Evolutionary conservation across 2,797 vertebrate genomes (phyloP).

Genomic region (Oreochromis grahami): DNA sequence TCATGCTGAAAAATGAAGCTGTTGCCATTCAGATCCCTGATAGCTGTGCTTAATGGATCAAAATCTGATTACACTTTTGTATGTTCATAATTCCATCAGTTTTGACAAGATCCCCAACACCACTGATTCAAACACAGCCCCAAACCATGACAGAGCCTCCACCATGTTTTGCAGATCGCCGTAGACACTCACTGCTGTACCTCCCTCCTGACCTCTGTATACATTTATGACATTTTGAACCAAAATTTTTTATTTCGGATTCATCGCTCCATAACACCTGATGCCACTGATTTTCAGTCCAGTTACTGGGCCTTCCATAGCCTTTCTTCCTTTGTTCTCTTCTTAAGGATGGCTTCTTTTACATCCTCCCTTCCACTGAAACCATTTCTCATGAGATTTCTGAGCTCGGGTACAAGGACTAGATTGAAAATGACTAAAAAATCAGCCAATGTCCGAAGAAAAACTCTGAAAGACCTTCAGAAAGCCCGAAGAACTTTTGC

Average conservation of each 20-base stretch:
- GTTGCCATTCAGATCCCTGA: background rate
- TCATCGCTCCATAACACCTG: background rate
- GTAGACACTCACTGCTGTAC: background rate
- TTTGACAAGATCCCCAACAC: background rate
- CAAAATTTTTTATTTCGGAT: background rate
- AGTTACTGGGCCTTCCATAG: background rate
- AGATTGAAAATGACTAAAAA: background rate
- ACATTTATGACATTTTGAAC: background rate
- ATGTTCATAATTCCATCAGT: background rate
- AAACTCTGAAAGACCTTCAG: background rate
- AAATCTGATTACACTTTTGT: background rate
- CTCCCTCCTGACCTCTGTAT: background rate
- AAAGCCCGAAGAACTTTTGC: background rate
- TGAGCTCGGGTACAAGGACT: background rate
- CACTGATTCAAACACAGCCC: background rate
- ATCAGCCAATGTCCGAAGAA: background rate
- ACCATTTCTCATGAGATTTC: background rate
- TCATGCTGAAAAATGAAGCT: background rate
- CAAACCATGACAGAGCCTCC: background rate
- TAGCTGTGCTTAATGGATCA: background rate
- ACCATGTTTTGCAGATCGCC: background rate
- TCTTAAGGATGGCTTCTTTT: background rate
- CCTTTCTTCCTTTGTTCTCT: background rate
- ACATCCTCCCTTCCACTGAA: background rate
- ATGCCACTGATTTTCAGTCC: background rate